A percentile compares a stretch with the other conserved stretches of the same genome.
phyloP scores from a whole-genome alignment of 2,888 invertebrate species.

The Amphipyra berbera region DNA sequence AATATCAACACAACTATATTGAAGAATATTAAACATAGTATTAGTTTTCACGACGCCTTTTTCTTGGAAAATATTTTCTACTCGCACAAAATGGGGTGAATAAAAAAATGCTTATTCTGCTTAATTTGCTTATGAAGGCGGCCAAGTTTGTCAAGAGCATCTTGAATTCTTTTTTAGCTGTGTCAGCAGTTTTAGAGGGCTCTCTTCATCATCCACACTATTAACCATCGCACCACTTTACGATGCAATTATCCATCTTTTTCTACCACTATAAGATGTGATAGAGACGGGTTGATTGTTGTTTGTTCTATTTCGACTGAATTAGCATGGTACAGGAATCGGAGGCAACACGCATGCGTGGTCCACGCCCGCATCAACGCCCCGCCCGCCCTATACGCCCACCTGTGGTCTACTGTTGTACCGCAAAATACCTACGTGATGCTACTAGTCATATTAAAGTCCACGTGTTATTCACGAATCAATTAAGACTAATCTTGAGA shows the following conservation, averaged over 20 bases:
- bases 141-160: constrained; percentile 84
- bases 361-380: constrained; percentile 79
- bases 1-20: too few species aligned
- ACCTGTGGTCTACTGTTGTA: constrained; percentile 81
- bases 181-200: constrained; percentile 81
- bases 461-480: background rate
- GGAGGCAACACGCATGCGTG: constrained; percentile 81
- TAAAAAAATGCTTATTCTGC: constrained; percentile 75
- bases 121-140: constrained; percentile 80
- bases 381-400: constrained; percentile 85
- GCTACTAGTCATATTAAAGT: constrained; percentile 13
- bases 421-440: constrained; percentile 73
- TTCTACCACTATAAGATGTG: constrained; percentile 73
- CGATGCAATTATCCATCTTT: constrained; percentile 76
- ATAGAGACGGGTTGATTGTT: constrained; percentile 78
- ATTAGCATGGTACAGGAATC: constrained; percentile 68
- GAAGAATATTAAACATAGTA: too few species aligned
- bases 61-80: background rate
- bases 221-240: constrained; percentile 65
- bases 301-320: constrained; percentile 68
- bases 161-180: constrained; percentile 67
- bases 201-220: constrained; percentile 73
- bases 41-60: too few species aligned
- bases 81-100: constrained; percentile 25
- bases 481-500: too few species aligned